Conservation (phyloP, 2,888 invertebrate genomes). For the Hemicrepidius hirtus region DNA sequence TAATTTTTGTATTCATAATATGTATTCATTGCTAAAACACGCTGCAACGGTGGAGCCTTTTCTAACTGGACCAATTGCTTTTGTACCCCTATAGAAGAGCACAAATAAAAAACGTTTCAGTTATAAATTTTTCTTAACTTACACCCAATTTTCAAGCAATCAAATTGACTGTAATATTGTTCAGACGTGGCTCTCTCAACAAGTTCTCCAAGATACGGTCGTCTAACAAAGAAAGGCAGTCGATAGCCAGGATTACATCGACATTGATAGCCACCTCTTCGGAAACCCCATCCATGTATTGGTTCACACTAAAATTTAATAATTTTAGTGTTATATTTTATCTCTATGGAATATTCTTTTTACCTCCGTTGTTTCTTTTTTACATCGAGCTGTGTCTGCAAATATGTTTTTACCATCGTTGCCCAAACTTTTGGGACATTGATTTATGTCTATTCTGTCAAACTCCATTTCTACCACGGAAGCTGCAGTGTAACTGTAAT, state of each 20-base stretch:
- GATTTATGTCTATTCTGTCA: constrained; percentile 97
- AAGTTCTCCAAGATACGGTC: constrained; percentile 95
- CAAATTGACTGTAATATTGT: constrained; percentile 94
- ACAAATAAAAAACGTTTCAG: background rate
- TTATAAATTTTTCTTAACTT: constrained; percentile 61
- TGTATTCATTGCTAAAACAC: constrained; percentile 84
- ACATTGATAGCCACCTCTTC: constrained; percentile 96
- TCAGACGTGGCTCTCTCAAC: constrained; percentile 94
- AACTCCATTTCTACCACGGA: constrained; percentile 97
- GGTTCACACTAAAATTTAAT: constrained; percentile 88
- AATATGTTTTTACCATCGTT: constrained; percentile 93
- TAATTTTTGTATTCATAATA: constrained; percentile 85
- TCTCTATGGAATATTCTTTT: background rate
- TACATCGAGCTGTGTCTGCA: constrained; percentile 92
- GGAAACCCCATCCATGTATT: constrained; percentile 95
- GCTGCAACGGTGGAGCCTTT: constrained; percentile 80
- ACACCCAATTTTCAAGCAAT: constrained; percentile 95
- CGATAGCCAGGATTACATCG: constrained; percentile 93
- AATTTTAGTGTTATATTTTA: background rate
- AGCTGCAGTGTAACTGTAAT: constrained; percentile 88
- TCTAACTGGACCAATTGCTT: constrained; percentile 90
- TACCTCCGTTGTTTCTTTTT: constrained; percentile 91
- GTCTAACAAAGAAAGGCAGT: constrained; percentile 88
- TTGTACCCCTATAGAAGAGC: constrained; percentile 82
- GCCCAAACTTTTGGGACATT: constrained; percentile 92